Conservation (phyloP, 2,113 vertebrate genomes). For the Vombatus ursinus region DNA sequence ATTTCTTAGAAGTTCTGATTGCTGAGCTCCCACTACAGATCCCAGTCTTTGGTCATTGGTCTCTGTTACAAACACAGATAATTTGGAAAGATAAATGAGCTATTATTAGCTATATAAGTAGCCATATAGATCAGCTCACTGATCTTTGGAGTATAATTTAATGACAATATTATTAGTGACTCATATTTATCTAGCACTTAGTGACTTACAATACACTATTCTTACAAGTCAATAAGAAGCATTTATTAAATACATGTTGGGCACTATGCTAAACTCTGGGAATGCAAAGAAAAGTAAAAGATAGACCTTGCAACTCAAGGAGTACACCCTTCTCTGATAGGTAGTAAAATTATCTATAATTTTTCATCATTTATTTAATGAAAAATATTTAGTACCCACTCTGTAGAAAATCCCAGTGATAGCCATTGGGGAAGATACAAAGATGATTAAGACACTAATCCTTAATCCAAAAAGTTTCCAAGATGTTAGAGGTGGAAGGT, state of each 20-base stretch:
- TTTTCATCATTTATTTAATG: neutral
- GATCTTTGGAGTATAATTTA: neutral
- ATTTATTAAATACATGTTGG: neutral
- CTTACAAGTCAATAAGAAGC: neutral
- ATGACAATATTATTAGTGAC: neutral
- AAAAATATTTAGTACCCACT: neutral
- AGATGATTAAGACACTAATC: neutral
- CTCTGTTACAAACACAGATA: slow-evolving; percentile 28
- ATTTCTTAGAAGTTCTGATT: slow-evolving; percentile 37
- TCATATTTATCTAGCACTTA: neutral
- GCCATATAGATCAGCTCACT: neutral
- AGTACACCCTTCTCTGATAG: neutral
- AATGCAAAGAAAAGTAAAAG: neutral
- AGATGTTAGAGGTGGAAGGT: neutral
- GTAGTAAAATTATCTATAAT: neutral
- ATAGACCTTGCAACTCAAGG: neutral
- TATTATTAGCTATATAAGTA: neutral
- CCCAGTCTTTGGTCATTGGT: slow-evolving; percentile 20
- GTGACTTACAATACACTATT: neutral
- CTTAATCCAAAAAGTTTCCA: neutral
- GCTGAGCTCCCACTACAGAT: slow-evolving; percentile 1
- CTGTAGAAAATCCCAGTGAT: neutral
- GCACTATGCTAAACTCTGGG: neutral
- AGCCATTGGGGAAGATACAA: neutral
- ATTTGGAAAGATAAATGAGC: slow-evolving; percentile 40